phyloP scores from a whole-genome alignment of 2,888 invertebrate species.

The Tipula confusa region DNA sequence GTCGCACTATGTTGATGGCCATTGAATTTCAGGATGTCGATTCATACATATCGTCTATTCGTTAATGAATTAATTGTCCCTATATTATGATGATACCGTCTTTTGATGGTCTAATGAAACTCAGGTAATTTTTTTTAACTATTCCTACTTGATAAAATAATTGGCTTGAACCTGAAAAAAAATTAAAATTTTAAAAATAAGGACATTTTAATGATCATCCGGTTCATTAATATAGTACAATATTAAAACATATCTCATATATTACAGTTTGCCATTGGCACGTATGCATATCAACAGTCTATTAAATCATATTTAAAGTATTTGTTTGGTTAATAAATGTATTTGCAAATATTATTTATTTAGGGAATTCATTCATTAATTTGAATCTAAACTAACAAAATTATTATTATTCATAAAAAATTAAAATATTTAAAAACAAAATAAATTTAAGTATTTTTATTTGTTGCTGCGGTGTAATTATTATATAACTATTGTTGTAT shows the following conservation, averaged over 20 bases:
- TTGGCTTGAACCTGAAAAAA: background rate
- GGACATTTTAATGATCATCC: too few relatives aligned
- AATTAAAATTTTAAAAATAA: background rate
- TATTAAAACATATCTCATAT: background rate
- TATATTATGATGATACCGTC: too few relatives aligned
- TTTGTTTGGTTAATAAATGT: conserved; percentile 6
- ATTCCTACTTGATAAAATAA: background rate
- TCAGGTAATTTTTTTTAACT: background rate
- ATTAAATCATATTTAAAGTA: background rate
- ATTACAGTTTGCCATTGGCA: background rate
- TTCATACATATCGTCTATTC: too few relatives aligned
- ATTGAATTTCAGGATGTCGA: too few relatives aligned
- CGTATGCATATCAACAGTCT: background rate
- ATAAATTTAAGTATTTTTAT: too few relatives aligned
- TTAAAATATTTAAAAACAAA: conserved; percentile 9
- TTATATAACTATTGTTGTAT: background rate
- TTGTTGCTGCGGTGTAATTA: too few relatives aligned
- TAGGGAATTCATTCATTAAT: background rate
- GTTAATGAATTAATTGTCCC: too few relatives aligned
- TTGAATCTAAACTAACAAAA: background rate
- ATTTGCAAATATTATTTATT: conserved; percentile 17
- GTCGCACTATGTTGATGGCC: too few relatives aligned
- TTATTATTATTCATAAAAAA: conserved; percentile 14
- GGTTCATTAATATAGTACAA: background rate
- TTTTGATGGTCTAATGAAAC: background rate